These are phyloP conservation scores for Haliclona indistincta DNA, from an alignment of 37 sponge, comb jelly and placozoan species.

Conservation along the genomic window DNA sequence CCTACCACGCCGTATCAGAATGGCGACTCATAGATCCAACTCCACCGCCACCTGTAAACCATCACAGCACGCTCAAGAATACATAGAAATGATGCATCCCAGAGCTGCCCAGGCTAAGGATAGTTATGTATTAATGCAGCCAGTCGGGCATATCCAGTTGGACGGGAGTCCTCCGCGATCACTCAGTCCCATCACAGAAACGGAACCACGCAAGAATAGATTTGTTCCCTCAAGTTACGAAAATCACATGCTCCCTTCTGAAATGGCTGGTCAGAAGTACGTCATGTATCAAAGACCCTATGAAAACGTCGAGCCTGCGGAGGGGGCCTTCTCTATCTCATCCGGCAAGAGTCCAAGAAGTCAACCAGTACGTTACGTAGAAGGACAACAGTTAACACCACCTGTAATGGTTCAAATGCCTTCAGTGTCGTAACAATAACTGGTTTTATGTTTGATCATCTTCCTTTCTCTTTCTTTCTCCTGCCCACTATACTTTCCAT, in stretches of 20 bases:
- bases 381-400: not conserved
- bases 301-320: not conserved
- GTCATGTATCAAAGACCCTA: too few relatives aligned
- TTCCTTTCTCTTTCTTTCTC: not conserved
- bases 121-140: slow-evolving; percentile 24
- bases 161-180: not conserved
- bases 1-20: not conserved
- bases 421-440: slow-evolving; percentile 1
- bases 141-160: not conserved
- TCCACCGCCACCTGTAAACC: not conserved
- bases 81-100: slow-evolving; percentile 35
- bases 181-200: not conserved
- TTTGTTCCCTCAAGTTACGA: too few relatives aligned
- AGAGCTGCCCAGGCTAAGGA: not conserved
- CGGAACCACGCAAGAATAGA: not conserved
- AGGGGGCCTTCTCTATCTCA: not conserved
- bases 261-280: too few relatives aligned
- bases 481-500: not conserved
- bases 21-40: not conserved
- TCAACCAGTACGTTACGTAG: not conserved
- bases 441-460: not conserved
- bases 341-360: slow-evolving; percentile 2
- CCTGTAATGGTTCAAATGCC: not conserved
- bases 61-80: slow-evolving; percentile 5
- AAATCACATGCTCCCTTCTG: too few relatives aligned